Evolutionary conservation across 2,113 vertebrate species (phyloP), one percentile per base, ranked within the genome.

Genomic region (Neotragus pygmaeus): DNA sequence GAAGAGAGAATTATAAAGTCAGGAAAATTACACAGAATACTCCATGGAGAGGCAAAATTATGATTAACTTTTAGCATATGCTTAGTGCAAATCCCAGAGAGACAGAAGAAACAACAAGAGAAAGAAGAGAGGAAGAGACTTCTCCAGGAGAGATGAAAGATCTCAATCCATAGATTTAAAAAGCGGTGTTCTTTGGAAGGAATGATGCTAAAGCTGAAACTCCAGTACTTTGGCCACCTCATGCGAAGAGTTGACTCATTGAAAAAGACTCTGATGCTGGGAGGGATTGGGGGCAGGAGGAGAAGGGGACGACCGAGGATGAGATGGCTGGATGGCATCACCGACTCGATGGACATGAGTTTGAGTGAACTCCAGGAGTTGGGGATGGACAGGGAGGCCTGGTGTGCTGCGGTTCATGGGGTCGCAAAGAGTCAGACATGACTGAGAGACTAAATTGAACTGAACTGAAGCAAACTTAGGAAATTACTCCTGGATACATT

Each of bases 11-110:
- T n/a, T 73, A 86, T 78, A 53, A 75, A 47, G 27, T 95, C 60
- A 93, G 17, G 53, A 85, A 85, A 73, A 85, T 45, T 90, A 70
- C 58, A 96, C 21, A 93, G 33, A 88, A 75, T 60, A 70, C 19
- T 39, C 43, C 45, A 81, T 27, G 14, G 14, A 84, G 10, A 80
- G 39, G 45, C 51, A 97, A 93, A 90, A 93, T 75, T 43, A 86
- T 33, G 51, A 47, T 36, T 97, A 53, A 27, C 14, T 53, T 84
- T 80, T 93, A 47, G 78, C 5, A 60, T 53, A 92, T 28, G 19
- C 39, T 95, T 81, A 93, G 47, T 39, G 27, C 17, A 19, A 86
- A 93, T 90, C 66, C 51, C 25, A 70, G 55, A 81, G 64, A 92
- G 51, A 92, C 87, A 88, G 12, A 14, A 47, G 12, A 82, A 86